Conservation (phyloP, 2,888 invertebrate species). For the Dicyrtomina minuta region DNA sequence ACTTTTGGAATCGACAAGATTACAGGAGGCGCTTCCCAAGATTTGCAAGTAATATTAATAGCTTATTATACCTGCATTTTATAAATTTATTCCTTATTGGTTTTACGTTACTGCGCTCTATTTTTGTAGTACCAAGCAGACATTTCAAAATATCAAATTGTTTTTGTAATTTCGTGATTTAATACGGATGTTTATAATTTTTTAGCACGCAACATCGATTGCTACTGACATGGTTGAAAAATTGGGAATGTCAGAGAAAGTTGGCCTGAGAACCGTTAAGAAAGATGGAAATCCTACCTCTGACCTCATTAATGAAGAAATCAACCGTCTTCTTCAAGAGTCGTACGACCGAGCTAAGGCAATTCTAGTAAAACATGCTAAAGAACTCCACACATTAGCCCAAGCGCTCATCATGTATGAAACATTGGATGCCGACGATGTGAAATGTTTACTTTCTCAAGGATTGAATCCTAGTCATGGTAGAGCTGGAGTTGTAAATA, state of each 20-base stretch:
- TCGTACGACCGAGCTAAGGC: conserved; percentile 92
- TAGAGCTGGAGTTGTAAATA: background rate
- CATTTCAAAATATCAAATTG: too few species aligned
- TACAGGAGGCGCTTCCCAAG: conserved; percentile 86
- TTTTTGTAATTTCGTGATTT: too few species aligned
- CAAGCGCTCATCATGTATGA: conserved; percentile 95
- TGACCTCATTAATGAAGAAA: conserved; percentile 85
- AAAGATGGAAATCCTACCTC: conserved; percentile 59
- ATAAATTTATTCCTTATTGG: too few species aligned
- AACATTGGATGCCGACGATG: conserved; percentile 91
- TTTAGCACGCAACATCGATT: conserved; percentile 81
- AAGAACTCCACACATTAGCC: conserved; percentile 90
- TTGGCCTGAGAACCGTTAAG: conserved; percentile 64
- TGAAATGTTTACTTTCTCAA: conserved; percentile 67
- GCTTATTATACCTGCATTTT: too few species aligned
- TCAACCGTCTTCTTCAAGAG: conserved; percentile 80
- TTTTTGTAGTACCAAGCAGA: too few species aligned
- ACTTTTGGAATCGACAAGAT: conserved; percentile 95
- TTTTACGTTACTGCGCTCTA: too few species aligned
- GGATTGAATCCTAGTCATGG: background rate
- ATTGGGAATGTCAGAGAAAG: conserved; percentile 97
- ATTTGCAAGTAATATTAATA: conserved; percentile 63
- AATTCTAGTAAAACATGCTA: conserved; percentile 79
- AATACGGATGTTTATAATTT: conserved; percentile 8
- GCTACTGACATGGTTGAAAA: conserved; percentile 95